Base-by-base conservation (phyloP, 2,797 vertebrate species). In the Champsocephalus gunnari region DNA sequence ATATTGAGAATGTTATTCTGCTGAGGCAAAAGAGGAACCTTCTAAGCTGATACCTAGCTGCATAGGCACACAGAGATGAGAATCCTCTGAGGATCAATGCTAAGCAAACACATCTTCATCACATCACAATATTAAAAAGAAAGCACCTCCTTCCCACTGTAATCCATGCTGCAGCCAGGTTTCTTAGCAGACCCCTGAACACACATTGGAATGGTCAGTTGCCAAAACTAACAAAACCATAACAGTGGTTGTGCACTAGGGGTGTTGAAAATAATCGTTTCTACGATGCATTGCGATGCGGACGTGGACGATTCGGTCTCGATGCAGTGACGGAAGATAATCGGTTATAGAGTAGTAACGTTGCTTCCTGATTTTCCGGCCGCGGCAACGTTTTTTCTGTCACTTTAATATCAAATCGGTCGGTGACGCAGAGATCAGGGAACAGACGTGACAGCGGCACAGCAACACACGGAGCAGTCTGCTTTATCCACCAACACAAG, bases 1-100 rank as follows among this genome's bases (percentile, higher is more conserved):
- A 87, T 79, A 74, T 47, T 64, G 61, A 78, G 66, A 87, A 82
- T 62, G 64, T 74, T 64, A 78, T 74, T 83, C 56, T 68, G 66
- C 73, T 73, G 62, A 84, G 73, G 50, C 50, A 79, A 78, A 14
- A 21, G 82, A 80, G 75, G 60, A 81, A 71, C 32, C 70, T 65
- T 54, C 38, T 54, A 68, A 70, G 53, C 61, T 16, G 62, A 78
- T 82, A 72, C 51, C 47, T 78, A 56, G 75, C 44, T 21, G 45
- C 50, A 79, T 51, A 66, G 49, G 69, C 64, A 55, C 66, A 73
- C 48, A 78, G 80, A 78, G 56, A 80, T 24, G 51, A 77, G 75
- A 63, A 73, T 62, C 60, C 51, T 74, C 51, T 38, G 41, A 50
- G 77, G 70, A 76, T 53, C 28, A 32, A 28, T 60, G 17, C 41